These are phyloP conservation scores for Trichacis sp. DNA, from an alignment of 2,888 invertebrate genomes.

Conservation along the genomic window DNA sequence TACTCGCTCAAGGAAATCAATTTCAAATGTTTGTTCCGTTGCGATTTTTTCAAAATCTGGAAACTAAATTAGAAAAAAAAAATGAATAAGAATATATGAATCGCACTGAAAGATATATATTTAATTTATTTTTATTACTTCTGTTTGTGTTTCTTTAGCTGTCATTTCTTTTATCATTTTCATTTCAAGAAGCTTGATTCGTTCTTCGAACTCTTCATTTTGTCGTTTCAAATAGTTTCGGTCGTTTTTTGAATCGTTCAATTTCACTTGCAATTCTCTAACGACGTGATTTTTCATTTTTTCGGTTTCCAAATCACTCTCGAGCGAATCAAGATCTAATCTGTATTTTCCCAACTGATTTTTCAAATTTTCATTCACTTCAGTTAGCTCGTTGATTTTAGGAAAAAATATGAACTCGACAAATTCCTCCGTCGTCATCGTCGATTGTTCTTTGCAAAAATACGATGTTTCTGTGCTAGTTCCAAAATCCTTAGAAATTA, in stretches of 20 bases:
- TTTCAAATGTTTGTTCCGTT: constrained; percentile 40
- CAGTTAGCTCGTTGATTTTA: background rate
- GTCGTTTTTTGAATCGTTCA: constrained; percentile 35
- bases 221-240: constrained; percentile 38
- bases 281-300: constrained; percentile 6
- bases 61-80: constrained; percentile 1
- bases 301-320: constrained; percentile 50
- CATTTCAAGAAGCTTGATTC: constrained; percentile 11
- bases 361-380: constrained; percentile 42
- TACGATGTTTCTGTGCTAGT: background rate
- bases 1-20: no score
- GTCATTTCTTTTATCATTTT: constrained; percentile 19
- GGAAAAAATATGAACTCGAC: background rate
- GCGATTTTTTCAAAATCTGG: constrained; percentile 12
- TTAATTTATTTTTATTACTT: no score
- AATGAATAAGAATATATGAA: background rate
- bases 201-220: constrained; percentile 33
- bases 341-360: constrained; percentile 49
- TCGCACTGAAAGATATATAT: no score
- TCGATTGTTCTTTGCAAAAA: background rate
- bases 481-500: background rate
- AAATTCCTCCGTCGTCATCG: background rate
- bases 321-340: constrained; percentile 53
- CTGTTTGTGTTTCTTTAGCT: constrained; percentile 24
- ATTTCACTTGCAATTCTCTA: background rate